Evolutionary conservation across 2,888 invertebrate species (phyloP).

Genomic region (Leptinotarsa haldemani): DNA sequence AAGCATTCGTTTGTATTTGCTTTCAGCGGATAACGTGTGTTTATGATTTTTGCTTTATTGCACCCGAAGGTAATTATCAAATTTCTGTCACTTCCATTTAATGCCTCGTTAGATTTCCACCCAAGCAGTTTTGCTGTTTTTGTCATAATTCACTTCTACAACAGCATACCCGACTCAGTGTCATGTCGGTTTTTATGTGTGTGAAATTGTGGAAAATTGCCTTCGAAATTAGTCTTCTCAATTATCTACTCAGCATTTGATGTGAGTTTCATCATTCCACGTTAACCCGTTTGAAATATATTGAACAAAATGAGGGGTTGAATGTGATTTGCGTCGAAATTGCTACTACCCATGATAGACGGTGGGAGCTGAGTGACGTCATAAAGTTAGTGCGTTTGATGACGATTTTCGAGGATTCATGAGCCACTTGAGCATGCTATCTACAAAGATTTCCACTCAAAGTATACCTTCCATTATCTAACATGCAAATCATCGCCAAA

Average conservation of each 20-base stretch:
- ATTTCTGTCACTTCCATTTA: conserved; percentile 5
- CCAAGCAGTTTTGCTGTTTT: not conserved
- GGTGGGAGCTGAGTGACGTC: no score
- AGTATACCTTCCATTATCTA: no score
- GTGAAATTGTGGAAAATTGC: not conserved
- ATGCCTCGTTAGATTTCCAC: not conserved
- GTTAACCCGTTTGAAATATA: no score
- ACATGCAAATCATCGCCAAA: no score
- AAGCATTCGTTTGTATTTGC: not conserved
- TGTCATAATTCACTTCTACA: not conserved
- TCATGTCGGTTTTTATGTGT: not conserved
- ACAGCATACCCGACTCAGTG: not conserved
- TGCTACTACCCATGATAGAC: no score
- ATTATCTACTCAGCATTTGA: not conserved
- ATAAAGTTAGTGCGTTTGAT: no score
- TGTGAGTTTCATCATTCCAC: not conserved
- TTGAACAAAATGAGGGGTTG: no score
- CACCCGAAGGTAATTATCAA: not conserved
- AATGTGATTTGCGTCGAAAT: no score
- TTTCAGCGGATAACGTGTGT: not conserved
- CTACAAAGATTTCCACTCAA: no score
- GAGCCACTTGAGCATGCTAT: no score
- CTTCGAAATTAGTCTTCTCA: not conserved
- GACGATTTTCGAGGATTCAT: no score
- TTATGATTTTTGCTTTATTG: not conserved